Evolutionary conservation across 2,797 vertebrate genomes (phyloP).

Genomic region (Sebastolobus alascanus): DNA sequence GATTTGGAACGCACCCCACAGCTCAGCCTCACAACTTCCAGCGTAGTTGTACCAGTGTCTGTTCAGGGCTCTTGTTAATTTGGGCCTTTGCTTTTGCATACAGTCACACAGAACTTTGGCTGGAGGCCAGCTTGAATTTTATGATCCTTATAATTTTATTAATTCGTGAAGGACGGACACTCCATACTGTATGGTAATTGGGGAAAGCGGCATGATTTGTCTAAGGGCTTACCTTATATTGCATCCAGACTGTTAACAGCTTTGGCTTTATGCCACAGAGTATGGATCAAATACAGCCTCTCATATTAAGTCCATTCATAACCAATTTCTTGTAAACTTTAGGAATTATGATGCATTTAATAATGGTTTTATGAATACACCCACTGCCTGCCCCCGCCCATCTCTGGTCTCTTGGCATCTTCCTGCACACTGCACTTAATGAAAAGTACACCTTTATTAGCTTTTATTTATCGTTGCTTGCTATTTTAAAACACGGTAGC

Average conservation of each 20-base stretch:
- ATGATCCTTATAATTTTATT: slow-evolving; percentile 40
- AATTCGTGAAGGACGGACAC: slow-evolving; percentile 39
- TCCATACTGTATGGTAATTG: slow-evolving; percentile 34
- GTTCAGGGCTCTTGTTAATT: background rate
- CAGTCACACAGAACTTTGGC: slow-evolving; percentile 33
- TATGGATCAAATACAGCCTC: slow-evolving; percentile 27
- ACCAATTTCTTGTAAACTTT: slow-evolving; percentile 39
- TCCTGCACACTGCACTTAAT: background rate
- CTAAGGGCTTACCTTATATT: slow-evolving; percentile 29
- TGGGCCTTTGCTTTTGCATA: slow-evolving; percentile 13
- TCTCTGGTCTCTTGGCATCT: slow-evolving; percentile 34
- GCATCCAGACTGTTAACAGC: slow-evolving; percentile 33
- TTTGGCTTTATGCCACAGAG: slow-evolving; percentile 31
- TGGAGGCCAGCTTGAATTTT: slow-evolving; percentile 42
- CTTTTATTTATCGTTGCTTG: background rate
- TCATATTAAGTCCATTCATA: slow-evolving; percentile 26
- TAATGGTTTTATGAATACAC: slow-evolving; percentile 26
- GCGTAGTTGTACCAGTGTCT: background rate
- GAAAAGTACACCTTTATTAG: background rate
- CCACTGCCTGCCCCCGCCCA: slow-evolving; percentile 10
- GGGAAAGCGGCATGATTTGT: slow-evolving; percentile 37
- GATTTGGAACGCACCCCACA: too few relatives aligned
- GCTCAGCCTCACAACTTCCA: background rate
- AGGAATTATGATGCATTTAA: slow-evolving; percentile 34
- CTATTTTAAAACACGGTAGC: background rate